Evolutionary conservation across 2,113 vertebrate genomes (phyloP).

Genomic region (Myrmecophaga tridactyla): DNA sequence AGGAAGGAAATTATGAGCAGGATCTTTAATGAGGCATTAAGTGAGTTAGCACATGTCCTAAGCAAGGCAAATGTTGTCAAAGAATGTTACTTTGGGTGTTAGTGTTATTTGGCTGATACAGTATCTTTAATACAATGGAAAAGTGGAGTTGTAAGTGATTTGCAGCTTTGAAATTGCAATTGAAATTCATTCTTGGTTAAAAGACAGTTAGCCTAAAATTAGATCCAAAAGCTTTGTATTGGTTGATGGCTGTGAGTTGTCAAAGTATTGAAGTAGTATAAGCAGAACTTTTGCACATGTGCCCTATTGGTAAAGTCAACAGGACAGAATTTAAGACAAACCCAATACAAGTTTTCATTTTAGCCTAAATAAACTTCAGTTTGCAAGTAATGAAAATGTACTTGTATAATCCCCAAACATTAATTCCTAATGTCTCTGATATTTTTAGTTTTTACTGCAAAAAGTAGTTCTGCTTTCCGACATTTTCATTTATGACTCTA

Average conservation of each 20-base stretch:
- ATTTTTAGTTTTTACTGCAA: constrained; percentile 7
- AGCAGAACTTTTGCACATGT: not conserved
- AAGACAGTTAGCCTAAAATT: constrained; percentile 29
- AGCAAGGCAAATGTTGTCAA: not conserved
- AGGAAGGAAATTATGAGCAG: not conserved
- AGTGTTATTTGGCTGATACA: not conserved
- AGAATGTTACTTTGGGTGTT: constrained; percentile 5
- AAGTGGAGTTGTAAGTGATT: constrained; percentile 1
- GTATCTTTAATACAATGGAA: constrained; percentile 11
- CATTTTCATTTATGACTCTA: not conserved
- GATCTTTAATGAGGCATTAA: not conserved
- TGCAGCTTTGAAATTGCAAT: not conserved
- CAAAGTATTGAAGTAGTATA: not conserved
- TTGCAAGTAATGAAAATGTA: constrained; percentile 18
- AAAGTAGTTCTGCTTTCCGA: not conserved
- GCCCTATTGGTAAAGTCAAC: not conserved
- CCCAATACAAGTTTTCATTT: not conserved
- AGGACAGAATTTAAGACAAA: not conserved
- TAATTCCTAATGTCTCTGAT: not conserved
- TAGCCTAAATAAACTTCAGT: not conserved
- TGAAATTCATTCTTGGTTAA: constrained; percentile 33
- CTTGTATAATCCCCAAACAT: not conserved
- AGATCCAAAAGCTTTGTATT: constrained; percentile 28
- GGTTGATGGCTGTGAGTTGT: not conserved
- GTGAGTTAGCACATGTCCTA: not conserved